A percentile compares a stretch with the other conserved stretches of the same genome.
These are phyloP conservation scores for Drosophila infuscata DNA, from an alignment of 2,888 invertebrate genomes.

Conservation along the genomic window DNA sequence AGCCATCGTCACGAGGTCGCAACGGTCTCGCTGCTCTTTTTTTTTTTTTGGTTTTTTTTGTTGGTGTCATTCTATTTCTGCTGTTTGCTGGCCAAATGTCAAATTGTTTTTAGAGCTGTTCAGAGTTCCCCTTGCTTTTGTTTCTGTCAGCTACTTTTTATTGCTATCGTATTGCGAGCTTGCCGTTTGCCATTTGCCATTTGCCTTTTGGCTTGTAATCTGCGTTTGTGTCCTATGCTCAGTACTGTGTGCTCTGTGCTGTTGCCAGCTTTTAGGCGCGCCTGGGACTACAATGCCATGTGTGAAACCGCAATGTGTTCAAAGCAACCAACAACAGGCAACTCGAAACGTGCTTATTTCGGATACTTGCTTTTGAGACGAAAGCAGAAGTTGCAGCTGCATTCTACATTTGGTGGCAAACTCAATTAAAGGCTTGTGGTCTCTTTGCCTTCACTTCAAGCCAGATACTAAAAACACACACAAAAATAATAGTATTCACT, in stretches of 20 bases:
- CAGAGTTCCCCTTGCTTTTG: slow-evolving; percentile 39
- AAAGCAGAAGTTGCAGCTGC: slow-evolving; percentile 28
- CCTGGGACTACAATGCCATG: slow-evolving; percentile 63
- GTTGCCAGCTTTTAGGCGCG: slow-evolving; percentile 59
- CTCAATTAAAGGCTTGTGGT: slow-evolving; percentile 62
- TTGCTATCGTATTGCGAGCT: slow-evolving; percentile 63
- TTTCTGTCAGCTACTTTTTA: slow-evolving; percentile 66
- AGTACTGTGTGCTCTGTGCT: slow-evolving; percentile 1
- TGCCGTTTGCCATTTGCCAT: slow-evolving; percentile 21
- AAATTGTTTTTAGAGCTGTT: slow-evolving; percentile 77
- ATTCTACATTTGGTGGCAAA: slow-evolving; percentile 31
- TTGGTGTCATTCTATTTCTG: slow-evolving; percentile 5
- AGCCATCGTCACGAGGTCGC: slow-evolving; percentile 56
- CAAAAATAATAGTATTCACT: neutral
- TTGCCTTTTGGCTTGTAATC: slow-evolving; percentile 60
- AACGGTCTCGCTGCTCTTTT: slow-evolving; percentile 16
- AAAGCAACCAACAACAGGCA: slow-evolving; percentile 54
- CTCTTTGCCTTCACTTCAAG: slow-evolving; percentile 46
- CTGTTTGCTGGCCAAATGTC: slow-evolving; percentile 75
- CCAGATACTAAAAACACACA: neutral
- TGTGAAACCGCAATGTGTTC: slow-evolving; percentile 70
- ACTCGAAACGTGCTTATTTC: slow-evolving; percentile 61
- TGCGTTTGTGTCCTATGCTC: slow-evolving; percentile 34
- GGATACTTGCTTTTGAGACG: slow-evolving; percentile 22
- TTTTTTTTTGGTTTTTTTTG: neutral